Conservation (phyloP, 2,888 invertebrate genomes). For the Heliconius charithonia region DNA sequence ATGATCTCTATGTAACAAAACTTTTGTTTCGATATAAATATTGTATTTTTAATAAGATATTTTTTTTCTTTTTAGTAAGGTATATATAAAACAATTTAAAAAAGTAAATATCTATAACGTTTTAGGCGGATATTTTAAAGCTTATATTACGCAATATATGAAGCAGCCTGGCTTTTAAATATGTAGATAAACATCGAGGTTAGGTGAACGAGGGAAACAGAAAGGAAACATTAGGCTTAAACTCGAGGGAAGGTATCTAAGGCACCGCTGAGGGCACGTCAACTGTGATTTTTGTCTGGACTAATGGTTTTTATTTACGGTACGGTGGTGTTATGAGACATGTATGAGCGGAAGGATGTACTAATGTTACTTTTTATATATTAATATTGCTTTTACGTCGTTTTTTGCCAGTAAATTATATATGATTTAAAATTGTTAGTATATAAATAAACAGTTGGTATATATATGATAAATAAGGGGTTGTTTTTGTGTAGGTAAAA, state of each 20-base stretch:
- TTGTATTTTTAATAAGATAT: too few relatives aligned
- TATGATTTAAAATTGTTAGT: neutral
- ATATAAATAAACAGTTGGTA: too few relatives aligned
- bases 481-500: neutral
- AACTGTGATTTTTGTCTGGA: conserved; percentile 63
- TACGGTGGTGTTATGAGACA: conserved; percentile 29
- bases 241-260: conserved; percentile 68
- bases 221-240: conserved; percentile 73
- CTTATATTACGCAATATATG: neutral
- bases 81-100: too few relatives aligned
- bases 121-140: neutral
- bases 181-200: conserved; percentile 1
- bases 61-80: too few relatives aligned
- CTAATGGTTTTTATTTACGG: conserved; percentile 49
- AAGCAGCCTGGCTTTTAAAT: neutral
- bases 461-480: neutral
- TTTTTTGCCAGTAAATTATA: neutral
- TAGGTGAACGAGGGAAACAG: conserved; percentile 55
- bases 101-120: neutral
- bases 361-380: conserved; percentile 14
- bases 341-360: conserved; percentile 33
- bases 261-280: conserved; percentile 69
- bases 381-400: neutral
- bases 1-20: neutral
- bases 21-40: neutral